Evolutionary conservation across 2,888 invertebrate species (phyloP), one percentile per base, ranked within the genome.

Genomic region (Lampropteryx suffumata): DNA sequence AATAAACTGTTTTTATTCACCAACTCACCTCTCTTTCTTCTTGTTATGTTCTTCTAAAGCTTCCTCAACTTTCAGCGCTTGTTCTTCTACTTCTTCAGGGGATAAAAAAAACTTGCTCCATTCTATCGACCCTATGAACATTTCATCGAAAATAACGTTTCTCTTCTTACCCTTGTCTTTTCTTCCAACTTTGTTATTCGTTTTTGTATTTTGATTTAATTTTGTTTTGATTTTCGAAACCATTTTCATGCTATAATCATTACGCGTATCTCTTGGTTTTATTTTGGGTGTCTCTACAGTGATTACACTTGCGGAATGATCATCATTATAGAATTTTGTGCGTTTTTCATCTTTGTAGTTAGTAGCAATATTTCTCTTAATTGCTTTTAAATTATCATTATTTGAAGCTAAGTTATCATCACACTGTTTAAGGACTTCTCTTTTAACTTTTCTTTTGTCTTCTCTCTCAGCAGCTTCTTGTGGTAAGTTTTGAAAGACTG

Each of bases 11-110:
- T 17, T 44, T 49, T 50, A 41, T 45, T 53, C 0, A 50, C 2
- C 3, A 17, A 30, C 39, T 24, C 24, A 42, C 21, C 24, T 47
- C 8, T 32, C 40, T 21, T 57, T 54, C 11, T 17, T 17, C 17
- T 65, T 64, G 35, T 79, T 73, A 49, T 77, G 57, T 8, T 77
- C 69, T 47, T 82, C 79, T 27, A 82, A 59, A 29, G 71, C 61
- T 37, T 70, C 60, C 30, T 82, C n/a, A n/a, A 69, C 62, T 21
- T 60, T 59, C 1, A 79, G 13, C 12, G 69, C 57, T 26, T 64
- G 64, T 43, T 73, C 64, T 36, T 70, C 73, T 1, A 82, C 66
- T 39, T 82, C 78, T 48, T 71, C 67, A 7, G 75, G 69, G 0
- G 67, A 53, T 3, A 72, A 36, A 49, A 58, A 47, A 14, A 67